Conservation (phyloP, 2,797 vertebrate genomes). For the Gymnodraco acuticeps region DNA sequence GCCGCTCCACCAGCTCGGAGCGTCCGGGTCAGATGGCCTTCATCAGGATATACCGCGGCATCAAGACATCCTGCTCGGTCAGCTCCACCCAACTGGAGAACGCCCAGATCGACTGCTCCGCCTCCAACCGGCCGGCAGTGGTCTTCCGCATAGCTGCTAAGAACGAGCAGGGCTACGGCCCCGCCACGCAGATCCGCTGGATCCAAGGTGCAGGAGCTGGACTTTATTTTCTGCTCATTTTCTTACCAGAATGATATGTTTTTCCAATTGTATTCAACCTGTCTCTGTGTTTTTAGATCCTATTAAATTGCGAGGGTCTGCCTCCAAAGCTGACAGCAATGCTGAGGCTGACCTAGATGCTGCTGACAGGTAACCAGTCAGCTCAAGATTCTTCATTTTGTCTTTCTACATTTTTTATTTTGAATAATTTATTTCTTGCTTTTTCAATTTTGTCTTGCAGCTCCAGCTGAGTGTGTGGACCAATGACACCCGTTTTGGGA, state of each 20-base stretch:
- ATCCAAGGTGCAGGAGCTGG: constrained; percentile 89
- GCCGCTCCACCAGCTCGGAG: constrained; percentile 80
- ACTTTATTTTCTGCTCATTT: not conserved
- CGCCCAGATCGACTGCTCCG: constrained; percentile 93
- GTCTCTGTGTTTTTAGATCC: constrained; percentile 66
- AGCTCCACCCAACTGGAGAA: constrained; percentile 91
- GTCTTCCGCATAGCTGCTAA: constrained; percentile 98
- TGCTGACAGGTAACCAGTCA: constrained; percentile 70
- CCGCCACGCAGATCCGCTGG: constrained; percentile 98
- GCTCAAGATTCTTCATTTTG: not conserved
- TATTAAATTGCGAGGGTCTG: constrained; percentile 66
- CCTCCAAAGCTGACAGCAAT: constrained; percentile 57
- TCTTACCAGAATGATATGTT: not conserved
- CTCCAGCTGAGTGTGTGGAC: constrained; percentile 68
- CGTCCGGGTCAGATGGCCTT: constrained; percentile 92
- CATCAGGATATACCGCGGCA: constrained; percentile 97
- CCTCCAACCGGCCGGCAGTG: constrained; percentile 90
- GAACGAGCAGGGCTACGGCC: constrained; percentile 97
- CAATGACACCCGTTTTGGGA: not conserved
- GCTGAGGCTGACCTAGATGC: constrained; percentile 65
- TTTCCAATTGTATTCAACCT: not conserved
- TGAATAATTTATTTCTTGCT: not conserved
- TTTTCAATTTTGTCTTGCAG: constrained; percentile 50
- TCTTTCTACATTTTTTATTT: too few relatives aligned
- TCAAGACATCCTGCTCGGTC: constrained; percentile 92